Evolutionary conservation across 1,140 invertebrate species (phyloP), one percentile per base, ranked within the genome.

Genomic region (Lordiphosa collinella): DNA sequence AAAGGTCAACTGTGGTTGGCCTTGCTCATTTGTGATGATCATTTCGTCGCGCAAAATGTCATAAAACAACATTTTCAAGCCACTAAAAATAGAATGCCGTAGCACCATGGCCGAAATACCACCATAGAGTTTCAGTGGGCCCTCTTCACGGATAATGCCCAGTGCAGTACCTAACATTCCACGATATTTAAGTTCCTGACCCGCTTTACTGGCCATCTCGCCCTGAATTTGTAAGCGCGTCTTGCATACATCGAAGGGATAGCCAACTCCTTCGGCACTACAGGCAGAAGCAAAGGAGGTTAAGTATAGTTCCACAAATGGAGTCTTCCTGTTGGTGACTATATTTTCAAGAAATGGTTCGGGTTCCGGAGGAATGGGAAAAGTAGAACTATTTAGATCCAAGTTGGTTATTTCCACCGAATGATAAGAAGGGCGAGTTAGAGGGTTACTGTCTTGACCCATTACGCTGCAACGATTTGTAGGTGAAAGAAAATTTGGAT

Each of bases 161-260:
- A 50, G 1, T 0, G n/a, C 52, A 2, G 58, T 71, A 13, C 25
- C 49, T 0, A 71, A 0, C 40, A 67, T 47, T 14, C 58, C 58
- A 1, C 53, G 44, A 11, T 48, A 49, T 9, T 54, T 54, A 1
- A 35, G 1, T 1, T 3, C 5, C n/a, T 22, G 1, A 2, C 5
- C 29, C 0, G 38, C 12, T 1, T 25, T 16, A 32, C 25, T 54
- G 0, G 58, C 57, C 1, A 40, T 36, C 25, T 67, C 68, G 14
- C 68, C 63, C 12, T 71, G 58, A 9, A 71, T 40, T 0, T 71
- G 64, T 18, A 63, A 25, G 0, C 63, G 57, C 1, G 59, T 71
- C 35, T 68, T 71, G 32, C 35, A 50, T 1, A 67, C 14, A 48
- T 71, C 64, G 7, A 71, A 46, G 9, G 68, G 68, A 58, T 54